phyloP scores from a whole-genome alignment of 30 jellyfish, hydroid and myxozoan genomes.

The Calvadosia cruxmelitensis region DNA sequence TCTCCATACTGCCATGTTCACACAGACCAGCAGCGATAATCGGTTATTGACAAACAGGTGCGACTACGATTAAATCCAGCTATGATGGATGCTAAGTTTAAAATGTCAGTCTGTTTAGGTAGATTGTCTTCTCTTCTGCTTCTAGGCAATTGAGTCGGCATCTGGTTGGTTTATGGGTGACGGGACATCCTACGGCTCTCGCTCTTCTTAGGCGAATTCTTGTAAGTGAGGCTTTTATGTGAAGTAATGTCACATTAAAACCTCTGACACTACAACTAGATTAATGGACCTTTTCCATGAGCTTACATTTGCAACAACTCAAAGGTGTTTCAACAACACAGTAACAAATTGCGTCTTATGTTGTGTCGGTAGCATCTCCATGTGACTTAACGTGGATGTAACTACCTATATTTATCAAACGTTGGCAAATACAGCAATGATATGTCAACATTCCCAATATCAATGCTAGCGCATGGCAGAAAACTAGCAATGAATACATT shows the following conservation, averaged over 20 bases:
- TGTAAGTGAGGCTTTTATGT: slow-evolving; percentile 14
- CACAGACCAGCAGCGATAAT: slow-evolving; percentile 46
- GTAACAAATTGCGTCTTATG: no score
- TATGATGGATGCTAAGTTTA: not conserved
- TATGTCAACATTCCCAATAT: no score
- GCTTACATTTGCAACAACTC: no score
- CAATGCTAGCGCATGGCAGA: no score
- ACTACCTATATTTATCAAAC: no score
- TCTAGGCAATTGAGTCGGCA: slow-evolving; percentile 92
- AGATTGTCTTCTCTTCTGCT: not conserved
- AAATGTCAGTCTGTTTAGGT: no score
- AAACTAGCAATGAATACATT: no score
- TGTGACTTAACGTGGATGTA: no score
- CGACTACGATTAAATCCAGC: not conserved
- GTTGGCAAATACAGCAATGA: no score
- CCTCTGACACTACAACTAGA: not conserved
- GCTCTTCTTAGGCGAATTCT: slow-evolving; percentile 58
- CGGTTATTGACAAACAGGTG: slow-evolving; percentile 79
- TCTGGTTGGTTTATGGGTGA: slow-evolving; percentile 87
- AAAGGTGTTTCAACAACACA: no score
- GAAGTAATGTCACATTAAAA: not conserved
- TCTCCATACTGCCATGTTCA: slow-evolving; percentile 82
- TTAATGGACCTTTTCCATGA: no score
- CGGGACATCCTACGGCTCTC: slow-evolving; percentile 85
- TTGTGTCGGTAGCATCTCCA: no score